Percentiles rank a stretch among this genome's conserved stretches.
phyloP scores from a whole-genome alignment of 2,113 vertebrate genomes.

The Poicephalus gulielmi region DNA sequence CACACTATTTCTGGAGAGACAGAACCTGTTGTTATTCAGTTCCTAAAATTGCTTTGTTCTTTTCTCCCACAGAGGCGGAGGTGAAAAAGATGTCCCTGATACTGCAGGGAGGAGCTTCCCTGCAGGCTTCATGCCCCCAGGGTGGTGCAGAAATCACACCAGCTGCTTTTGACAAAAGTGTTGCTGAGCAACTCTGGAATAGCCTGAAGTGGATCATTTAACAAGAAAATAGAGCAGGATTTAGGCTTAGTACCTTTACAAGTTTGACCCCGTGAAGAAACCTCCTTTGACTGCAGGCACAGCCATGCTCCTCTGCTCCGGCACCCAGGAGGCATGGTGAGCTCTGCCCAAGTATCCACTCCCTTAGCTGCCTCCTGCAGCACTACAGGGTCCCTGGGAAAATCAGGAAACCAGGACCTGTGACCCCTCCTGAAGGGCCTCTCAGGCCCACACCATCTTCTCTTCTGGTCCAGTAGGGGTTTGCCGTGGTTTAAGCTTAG shows the following conservation, averaged over 20 bases:
- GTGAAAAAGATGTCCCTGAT: neutral
- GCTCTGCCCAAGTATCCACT: neutral
- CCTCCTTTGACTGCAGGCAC: neutral
- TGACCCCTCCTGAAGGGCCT: neutral
- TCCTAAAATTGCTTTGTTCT: conserved; percentile 11
- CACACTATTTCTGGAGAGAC: neutral
- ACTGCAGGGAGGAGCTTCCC: neutral
- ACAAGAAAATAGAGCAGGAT: neutral
- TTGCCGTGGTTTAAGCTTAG: neutral
- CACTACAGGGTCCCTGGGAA: neutral
- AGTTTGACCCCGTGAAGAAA: neutral
- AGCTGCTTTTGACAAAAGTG: neutral
- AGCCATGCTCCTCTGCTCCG: neutral
- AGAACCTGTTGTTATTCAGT: neutral
- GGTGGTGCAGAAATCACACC: neutral
- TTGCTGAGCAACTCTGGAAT: neutral
- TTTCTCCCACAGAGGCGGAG: neutral
- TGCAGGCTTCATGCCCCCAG: neutral
- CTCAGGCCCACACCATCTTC: neutral
- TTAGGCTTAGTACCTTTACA: neutral
- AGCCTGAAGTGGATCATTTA: neutral
- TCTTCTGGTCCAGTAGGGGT: neutral
- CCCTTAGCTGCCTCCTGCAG: neutral
- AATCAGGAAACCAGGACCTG: neutral
- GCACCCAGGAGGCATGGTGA: neutral